Evolutionary conservation across 2,888 invertebrate genomes (phyloP), one percentile per base, ranked within the genome.

Genomic region (Cheilosia vernalis): DNA sequence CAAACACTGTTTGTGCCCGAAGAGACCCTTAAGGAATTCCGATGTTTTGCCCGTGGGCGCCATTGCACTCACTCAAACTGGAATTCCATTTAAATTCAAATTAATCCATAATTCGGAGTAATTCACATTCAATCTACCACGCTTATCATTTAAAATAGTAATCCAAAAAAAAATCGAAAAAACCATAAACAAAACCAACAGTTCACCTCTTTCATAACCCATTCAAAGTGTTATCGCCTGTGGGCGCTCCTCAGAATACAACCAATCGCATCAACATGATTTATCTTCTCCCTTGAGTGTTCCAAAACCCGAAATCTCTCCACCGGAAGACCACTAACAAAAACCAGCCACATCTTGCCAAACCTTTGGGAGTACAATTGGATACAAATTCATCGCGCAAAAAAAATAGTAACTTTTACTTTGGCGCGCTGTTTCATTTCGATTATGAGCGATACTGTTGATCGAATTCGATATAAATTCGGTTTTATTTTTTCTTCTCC

Each of bases 271-370:
- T 61, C 77, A 42, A 63, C 63, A 61, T 82, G 63, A 83, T 78
- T 83, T 83, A 83, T 83, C 67, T 78, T 70, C 56, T 4, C 40
- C 40, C 44, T 47, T 40, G 66, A 77, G 70, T 72, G 77, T 60
- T 77, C 55, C 78, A 66, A 53, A 19, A 3, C 13, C 10, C 19
- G 66, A 51, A 55, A 49, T 33, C 79, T 80, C 66, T 73, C 60
- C 51, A 30, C 74, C 15, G 19, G 13, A 44, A 37, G 37, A 53
- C 51, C 33, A 33, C 42, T 7, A 49, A 15, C 44, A 13, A 6
- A 19, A 49, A 58, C 40, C 44, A 21, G 33, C 56, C 40, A 63
- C 21, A 21, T 47, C 69, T 61, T 63, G 44, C 83, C 72, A 66
- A 83, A 67, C 69, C 78, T 78, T 33, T 69, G n/a, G 66, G 61